Base-by-base conservation (phyloP, 2,888 invertebrate species). In the Acrobasis repandana region DNA sequence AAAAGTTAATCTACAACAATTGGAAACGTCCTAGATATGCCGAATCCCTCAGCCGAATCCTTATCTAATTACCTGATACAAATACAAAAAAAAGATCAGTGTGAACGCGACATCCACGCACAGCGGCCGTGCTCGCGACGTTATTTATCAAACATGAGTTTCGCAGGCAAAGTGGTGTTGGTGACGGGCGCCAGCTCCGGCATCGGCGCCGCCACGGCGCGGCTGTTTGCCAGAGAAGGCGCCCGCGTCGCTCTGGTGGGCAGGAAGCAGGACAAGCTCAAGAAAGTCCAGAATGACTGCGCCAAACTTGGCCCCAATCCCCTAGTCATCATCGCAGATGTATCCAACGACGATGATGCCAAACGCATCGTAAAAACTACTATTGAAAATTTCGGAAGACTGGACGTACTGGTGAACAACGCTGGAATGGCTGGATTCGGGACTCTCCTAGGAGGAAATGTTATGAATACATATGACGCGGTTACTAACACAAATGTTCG, bases 131-230 rank as follows among this genome's bases (percentile, higher is more conserved):
- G 49, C 20, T 47, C n/a, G 46, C 9, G 16, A 16, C 33, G 15
- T 51, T 51, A 43, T 5, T 33, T 6, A 6, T 6, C 6, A 28
- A 58, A 34, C 49, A 77, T 75, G 75, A 67, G 67, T 69, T 74
- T 76, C 43, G 60, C 65, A 14, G 60, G 60, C 15, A 74, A 81
- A 74, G 74, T 79, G 0, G 81, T 80, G 0, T 59, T 86, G 3
- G 69, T 85, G 0, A 85, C 82, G 0, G 83, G 85, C 0, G 75
- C 74, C 0, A 82, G 83, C 58, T 77, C 83, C 0, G 85, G 85
- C 10, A 85, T 86, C 14, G 86, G 86, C 2, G 85, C 82, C 0
- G 73, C 74, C 0, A 71, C 76, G 0, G 83, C 84, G 1, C 63
- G 71, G 1, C 56, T 66, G 34, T 83, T 85, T 46, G 75, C 79